Base-by-base conservation (phyloP, 92 coral and sea anemone genomes). In the Muricea muricata region DNA sequence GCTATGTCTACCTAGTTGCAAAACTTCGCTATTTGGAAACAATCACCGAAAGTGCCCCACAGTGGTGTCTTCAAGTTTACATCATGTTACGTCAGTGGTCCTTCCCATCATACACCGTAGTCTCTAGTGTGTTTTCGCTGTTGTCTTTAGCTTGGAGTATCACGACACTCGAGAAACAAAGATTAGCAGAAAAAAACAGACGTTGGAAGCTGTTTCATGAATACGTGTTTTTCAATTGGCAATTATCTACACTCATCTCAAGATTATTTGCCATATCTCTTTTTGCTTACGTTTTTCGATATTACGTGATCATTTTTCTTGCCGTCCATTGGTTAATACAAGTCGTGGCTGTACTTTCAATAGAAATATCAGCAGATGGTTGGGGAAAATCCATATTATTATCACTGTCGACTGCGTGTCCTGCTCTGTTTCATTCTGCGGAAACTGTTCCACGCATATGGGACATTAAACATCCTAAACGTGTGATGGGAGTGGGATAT, bases 11-110 rank as follows among this genome's bases (percentile, higher is more conserved):
- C 26, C 3, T 1, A 13, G 0, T 52, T 10, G 60, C 60, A 20
- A 9, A 1, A 52, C 18, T 63, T 28, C 70, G 35, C 17, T 63
- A 63, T 63, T 2, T 63, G 15, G 70, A 63, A 39, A 30, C 70
- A 63, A 0, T 63, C 6, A 25, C 70, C 10, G 70, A 63, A 7
- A 28, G 37, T 6, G 70, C 41, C 30, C 70, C 70, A 63, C 70
- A 63, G 20, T 52, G 60, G 60, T 52, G 60, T 20, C 60, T 52
- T 9, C 60, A 52, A 25, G 23, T 7, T 4, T 63, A 63, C 35
- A 30, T 63, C 37, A 63, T 63, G 70, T 0, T 63, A 63, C 70
- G 70, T 63, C 70, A 63, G 35, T 63, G 70, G 70, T 9, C 12
- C 3, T 63, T 63, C 70, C 35, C 70, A 63, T 11, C 3, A 7